These are phyloP conservation scores for Carlito syrichta DNA, from an alignment of 2,113 vertebrate genomes.

Conservation along the genomic window DNA sequence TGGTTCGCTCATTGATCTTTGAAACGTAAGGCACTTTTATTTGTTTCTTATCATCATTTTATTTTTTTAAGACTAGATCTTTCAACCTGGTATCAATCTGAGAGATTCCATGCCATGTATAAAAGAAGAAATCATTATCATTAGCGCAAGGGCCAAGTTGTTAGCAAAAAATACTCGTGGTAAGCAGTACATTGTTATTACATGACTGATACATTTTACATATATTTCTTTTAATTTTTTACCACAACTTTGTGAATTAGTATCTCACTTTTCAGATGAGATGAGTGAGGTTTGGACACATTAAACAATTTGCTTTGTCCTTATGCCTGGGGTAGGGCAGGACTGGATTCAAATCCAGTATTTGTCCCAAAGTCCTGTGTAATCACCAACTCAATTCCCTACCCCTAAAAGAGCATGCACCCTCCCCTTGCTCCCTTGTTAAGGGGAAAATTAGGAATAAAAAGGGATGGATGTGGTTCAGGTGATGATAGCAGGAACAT, in stretches of 20 bases:
- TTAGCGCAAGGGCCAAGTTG: background rate
- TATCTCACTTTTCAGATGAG: background rate
- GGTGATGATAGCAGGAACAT: background rate
- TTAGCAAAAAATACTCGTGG: background rate
- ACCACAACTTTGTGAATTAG: background rate
- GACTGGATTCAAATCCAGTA: background rate
- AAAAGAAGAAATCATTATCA: background rate
- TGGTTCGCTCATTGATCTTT: constrained; percentile 4
- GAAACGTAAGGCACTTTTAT: background rate
- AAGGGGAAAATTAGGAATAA: background rate
- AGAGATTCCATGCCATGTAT: background rate
- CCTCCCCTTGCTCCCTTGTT: background rate
- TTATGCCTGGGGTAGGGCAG: background rate
- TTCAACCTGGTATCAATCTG: background rate
- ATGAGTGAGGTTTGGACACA: background rate
- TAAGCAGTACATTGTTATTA: background rate
- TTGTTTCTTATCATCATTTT: constrained; percentile 26
- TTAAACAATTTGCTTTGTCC: background rate
- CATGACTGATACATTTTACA: background rate
- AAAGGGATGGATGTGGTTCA: background rate
- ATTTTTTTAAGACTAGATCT: background rate
- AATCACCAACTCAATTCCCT: background rate
- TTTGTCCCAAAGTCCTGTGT: background rate
- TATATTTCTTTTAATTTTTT: background rate
- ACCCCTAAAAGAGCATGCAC: background rate